phyloP scores from a whole-genome alignment of 2,797 vertebrate genomes.

The Dipus sagitta region DNA sequence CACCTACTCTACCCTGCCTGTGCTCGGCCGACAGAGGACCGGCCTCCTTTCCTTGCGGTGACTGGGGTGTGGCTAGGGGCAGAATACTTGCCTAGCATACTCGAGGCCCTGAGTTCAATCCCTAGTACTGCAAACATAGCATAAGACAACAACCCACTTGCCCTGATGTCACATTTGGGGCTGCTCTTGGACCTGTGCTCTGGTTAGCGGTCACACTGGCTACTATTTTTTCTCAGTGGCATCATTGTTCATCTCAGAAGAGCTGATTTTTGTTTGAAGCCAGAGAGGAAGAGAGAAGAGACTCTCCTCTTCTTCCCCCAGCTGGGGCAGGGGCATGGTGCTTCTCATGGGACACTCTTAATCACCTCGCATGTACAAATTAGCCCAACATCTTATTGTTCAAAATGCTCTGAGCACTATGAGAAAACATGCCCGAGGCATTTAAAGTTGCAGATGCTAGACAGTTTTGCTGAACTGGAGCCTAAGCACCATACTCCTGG shows the following conservation, averaged over 20 bases:
- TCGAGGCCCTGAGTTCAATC: not conserved
- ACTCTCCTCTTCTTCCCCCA: not conserved
- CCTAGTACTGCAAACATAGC: not conserved
- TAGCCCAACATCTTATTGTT: not conserved
- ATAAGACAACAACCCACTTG: not conserved
- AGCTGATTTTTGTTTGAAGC: not conserved
- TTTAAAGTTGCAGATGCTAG: conserved; percentile 17
- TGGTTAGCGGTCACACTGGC: not conserved
- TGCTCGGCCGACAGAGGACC: not conserved
- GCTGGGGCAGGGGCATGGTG: not conserved
- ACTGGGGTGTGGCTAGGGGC: not conserved
- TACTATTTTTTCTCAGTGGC: not conserved
- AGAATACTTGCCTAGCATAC: not conserved
- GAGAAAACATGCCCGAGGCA: not conserved
- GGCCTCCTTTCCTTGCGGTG: not conserved
- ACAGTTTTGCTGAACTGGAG: conserved; percentile 31
- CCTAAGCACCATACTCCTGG: not conserved
- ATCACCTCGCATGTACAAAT: not conserved
- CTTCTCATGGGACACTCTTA: not conserved
- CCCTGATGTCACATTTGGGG: not conserved
- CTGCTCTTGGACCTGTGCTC: not conserved
- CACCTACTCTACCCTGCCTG: not conserved
- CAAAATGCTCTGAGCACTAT: not conserved
- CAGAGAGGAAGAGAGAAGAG: conserved; percentile 14
- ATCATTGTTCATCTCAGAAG: not conserved